These are phyloP conservation scores for Ctena decussata DNA, from an alignment of 2,888 invertebrate genomes.

Conservation along the genomic window DNA sequence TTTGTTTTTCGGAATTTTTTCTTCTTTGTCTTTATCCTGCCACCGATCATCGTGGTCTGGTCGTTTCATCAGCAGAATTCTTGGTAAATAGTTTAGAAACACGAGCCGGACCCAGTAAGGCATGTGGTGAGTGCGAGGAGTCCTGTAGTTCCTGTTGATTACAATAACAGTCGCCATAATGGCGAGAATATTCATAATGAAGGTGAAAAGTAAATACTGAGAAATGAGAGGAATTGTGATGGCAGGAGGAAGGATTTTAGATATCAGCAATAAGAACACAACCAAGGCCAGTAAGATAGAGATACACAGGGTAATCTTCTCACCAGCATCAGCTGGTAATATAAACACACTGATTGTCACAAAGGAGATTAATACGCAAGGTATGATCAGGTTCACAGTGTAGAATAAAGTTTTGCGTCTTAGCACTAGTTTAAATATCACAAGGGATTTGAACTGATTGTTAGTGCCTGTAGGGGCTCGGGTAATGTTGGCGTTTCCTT, in stretches of 20 bases:
- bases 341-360: constrained; percentile 99
- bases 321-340: constrained; percentile 99
- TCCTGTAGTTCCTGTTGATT: constrained; percentile 99
- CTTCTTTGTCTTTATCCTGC: constrained; percentile 84
- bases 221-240: constrained; percentile 99
- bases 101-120: constrained; percentile 98
- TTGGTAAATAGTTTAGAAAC: constrained; percentile 97
- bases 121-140: constrained; percentile 98
- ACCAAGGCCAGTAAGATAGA: constrained; percentile 99
- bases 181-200: constrained; percentile 99
- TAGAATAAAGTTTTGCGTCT: constrained; percentile 99
- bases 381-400: constrained; percentile 99
- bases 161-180: constrained; percentile 99
- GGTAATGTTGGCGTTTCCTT: constrained; percentile 73
- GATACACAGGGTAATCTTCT: constrained; percentile 94
- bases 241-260: constrained; percentile 99
- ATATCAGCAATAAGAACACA: constrained; percentile 99
- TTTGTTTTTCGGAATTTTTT: background rate
- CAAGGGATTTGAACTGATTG: constrained; percentile 85
- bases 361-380: constrained; percentile 99
- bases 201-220: constrained; percentile 99
- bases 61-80: constrained; percentile 97
- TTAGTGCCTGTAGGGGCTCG: constrained; percentile 52
- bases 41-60: constrained; percentile 89
- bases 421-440: constrained; percentile 98